These are phyloP conservation scores for Melanotaenia pygmaea DNA, from an alignment of 2,797 vertebrate genomes.

Conservation along the genomic window DNA sequence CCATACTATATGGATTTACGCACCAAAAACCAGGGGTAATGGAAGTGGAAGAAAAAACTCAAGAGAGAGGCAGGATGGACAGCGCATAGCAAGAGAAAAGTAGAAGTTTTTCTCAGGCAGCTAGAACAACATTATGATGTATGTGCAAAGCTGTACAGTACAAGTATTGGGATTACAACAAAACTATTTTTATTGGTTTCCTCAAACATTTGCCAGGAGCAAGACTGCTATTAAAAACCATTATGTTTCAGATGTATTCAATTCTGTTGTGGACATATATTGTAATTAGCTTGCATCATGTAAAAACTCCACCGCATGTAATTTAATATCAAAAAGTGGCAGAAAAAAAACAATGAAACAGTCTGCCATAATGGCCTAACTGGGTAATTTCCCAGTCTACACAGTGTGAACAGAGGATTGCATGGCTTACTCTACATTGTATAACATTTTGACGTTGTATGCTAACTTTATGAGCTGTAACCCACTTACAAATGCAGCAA, in stretches of 20 bases:
- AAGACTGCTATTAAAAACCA: conserved; percentile 1
- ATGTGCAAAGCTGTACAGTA: conserved; percentile 36
- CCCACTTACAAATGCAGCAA: conserved; percentile 38
- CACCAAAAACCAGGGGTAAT: conserved; percentile 50
- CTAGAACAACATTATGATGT: conserved; percentile 30
- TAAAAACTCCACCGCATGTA: not conserved
- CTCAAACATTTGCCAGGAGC: not conserved
- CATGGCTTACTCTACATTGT: conserved; percentile 39
- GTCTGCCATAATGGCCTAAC: not conserved
- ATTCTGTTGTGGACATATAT: not conserved
- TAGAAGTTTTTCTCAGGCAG: conserved; percentile 5
- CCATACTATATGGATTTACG: conserved; percentile 58
- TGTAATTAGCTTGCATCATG: not conserved
- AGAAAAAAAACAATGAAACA: conserved; percentile 14
- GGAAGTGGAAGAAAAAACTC: conserved; percentile 40
- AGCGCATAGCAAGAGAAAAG: not conserved
- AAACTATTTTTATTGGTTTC: conserved; percentile 8
- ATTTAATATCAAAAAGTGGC: conserved; percentile 17
- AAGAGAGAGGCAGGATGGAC: conserved; percentile 28
- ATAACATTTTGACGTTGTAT: conserved; percentile 48
- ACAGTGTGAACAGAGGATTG: conserved; percentile 7
- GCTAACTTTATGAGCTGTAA: conserved; percentile 54
- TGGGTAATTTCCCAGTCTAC: conserved; percentile 27
- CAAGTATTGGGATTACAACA: conserved; percentile 9
- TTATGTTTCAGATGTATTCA: conserved; percentile 17